Percentiles rank a stretch among this genome's conserved stretches.
Evolutionary conservation across 2,888 invertebrate species (phyloP).

Genomic region (Escarpia spicata): DNA sequence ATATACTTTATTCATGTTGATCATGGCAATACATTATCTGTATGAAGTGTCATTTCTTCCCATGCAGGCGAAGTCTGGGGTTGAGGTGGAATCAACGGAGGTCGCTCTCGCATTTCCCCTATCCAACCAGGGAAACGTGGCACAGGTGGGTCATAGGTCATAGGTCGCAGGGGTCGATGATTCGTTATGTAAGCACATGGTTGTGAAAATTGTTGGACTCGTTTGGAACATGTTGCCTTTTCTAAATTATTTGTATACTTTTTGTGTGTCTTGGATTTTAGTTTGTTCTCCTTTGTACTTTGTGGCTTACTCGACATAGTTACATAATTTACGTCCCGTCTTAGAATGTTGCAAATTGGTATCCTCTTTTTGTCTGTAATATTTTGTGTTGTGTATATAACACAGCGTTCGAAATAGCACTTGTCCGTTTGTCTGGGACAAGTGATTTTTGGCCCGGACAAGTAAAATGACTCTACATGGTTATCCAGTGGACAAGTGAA

Average conservation of each 20-base stretch:
- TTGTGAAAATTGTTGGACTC: background rate
- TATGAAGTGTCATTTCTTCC: conserved; percentile 14
- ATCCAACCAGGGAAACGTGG: background rate
- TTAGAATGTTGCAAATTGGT: background rate
- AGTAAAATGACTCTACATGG: too few species aligned
- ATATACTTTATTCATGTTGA: too few species aligned
- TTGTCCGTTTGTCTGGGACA: too few species aligned
- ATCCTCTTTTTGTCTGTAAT: background rate
- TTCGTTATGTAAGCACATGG: background rate
- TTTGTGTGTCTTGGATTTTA: background rate
- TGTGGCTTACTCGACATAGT: background rate
- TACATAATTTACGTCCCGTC: background rate
- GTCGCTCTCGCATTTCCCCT: conserved; percentile 62
- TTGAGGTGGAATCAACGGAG: conserved; percentile 62
- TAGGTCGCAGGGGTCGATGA: background rate
- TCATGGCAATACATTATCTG: background rate
- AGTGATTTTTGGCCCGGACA: too few species aligned
- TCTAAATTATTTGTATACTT: background rate
- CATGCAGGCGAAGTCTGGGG: conserved; percentile 59
- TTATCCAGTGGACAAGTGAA: too few species aligned
- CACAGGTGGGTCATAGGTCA: conserved; percentile 20
- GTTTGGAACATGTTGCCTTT: background rate
- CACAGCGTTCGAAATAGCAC: too few species aligned
- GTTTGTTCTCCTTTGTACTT: background rate
- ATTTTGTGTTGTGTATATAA: background rate